Percentiles rank a stretch among this genome's conserved stretches.
Evolutionary conservation across 2,113 vertebrate species (phyloP).

Genomic region (Trichechus manatus): DNA sequence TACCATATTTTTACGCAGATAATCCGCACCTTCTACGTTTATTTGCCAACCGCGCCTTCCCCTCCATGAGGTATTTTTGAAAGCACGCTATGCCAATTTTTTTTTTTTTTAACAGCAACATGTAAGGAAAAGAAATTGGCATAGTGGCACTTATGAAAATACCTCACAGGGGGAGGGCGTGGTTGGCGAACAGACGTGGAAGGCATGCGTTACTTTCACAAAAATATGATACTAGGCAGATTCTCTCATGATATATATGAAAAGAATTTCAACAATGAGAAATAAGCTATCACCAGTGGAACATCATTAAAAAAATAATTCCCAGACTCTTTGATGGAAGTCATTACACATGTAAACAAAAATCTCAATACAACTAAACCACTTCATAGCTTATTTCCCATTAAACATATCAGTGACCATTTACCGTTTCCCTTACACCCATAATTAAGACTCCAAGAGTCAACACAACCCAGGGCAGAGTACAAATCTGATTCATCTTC

Average conservation of each 20-base stretch:
- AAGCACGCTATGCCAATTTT: no score
- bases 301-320: background rate
- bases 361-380: constrained; percentile 17
- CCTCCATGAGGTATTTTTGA: no score
- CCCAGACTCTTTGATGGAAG: background rate
- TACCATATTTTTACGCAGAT: no score
- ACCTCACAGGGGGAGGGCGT: no score
- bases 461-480: constrained; percentile 40
- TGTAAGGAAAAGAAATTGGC: no score
- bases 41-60: no score
- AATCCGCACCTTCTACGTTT: no score
- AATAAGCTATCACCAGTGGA: background rate
- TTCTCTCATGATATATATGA: background rate
- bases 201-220: no score
- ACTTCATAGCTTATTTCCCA: constrained; percentile 24
- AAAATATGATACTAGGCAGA: background rate
- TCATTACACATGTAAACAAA: constrained; percentile 50
- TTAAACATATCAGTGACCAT: constrained; percentile 49
- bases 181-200: no score
- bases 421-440: constrained; percentile 22
- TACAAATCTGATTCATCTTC: constrained; percentile 36
- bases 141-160: no score
- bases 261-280: background rate
- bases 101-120: no score
- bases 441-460: constrained; percentile 25